A percentile compares a stretch with the other conserved stretches of the same genome.
phyloP scores from a whole-genome alignment of 2,113 vertebrate species.

The Oryzias melastigma region DNA sequence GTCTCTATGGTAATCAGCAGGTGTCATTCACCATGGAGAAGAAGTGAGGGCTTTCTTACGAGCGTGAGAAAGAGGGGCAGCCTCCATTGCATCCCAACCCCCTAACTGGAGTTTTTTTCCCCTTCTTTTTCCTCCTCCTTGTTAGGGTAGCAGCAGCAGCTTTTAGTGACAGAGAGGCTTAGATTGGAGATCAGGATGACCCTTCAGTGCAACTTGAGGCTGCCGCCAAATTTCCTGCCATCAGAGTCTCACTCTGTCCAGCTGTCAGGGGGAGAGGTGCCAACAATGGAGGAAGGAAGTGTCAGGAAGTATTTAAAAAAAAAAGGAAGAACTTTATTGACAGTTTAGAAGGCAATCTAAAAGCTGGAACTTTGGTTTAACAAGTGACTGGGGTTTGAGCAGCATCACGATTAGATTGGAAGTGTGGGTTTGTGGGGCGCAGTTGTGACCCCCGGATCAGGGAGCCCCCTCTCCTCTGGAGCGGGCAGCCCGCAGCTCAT shows the following conservation, averaged over 20 bases:
- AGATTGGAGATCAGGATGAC: constrained; percentile 63
- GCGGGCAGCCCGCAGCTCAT: constrained; percentile 74
- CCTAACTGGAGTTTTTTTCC: constrained; percentile 34
- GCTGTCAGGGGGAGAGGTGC: constrained; percentile 68
- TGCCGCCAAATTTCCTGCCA: constrained; percentile 70
- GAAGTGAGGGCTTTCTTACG: constrained; percentile 83
- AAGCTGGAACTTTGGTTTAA: constrained; percentile 27
- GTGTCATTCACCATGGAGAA: constrained; percentile 84
- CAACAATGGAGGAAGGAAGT: not conserved
- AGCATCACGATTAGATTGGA: constrained; percentile 12
- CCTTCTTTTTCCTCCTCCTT: constrained; percentile 51
- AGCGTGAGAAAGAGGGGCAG: constrained; percentile 87
- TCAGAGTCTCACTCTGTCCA: constrained; percentile 54
- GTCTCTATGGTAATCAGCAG: constrained; percentile 93
- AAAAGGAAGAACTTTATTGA: constrained; percentile 36
- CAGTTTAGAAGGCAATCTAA: constrained; percentile 43
- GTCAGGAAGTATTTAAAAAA: constrained; percentile 12
- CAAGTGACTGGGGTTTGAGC: constrained; percentile 24
- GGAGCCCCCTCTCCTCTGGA: constrained; percentile 71
- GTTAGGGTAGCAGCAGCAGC: constrained; percentile 66
- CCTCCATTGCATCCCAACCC: constrained; percentile 56
- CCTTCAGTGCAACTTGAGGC: constrained; percentile 76
- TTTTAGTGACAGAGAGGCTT: constrained; percentile 57
- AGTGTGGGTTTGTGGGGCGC: constrained; percentile 40
- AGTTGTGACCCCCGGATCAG: constrained; percentile 72